These are phyloP conservation scores for Melanerpes aurifrons DNA, from an alignment of 2,113 vertebrate species.

Conservation along the genomic window DNA sequence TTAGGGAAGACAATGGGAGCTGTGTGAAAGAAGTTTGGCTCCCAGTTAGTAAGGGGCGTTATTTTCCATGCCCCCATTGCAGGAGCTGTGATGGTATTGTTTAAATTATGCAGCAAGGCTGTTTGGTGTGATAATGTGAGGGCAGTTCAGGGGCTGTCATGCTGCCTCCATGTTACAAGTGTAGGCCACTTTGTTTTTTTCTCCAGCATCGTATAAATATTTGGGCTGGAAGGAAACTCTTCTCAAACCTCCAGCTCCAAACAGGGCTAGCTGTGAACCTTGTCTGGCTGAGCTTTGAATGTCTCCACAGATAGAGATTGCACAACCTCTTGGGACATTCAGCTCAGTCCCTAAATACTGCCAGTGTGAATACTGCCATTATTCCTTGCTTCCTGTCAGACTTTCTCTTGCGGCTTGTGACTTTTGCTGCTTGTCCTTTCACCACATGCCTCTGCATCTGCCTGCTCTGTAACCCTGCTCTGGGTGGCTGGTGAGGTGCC, in stretches of 20 bases:
- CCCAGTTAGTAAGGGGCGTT: background rate
- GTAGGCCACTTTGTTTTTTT: background rate
- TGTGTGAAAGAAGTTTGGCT: background rate
- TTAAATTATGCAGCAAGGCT: background rate
- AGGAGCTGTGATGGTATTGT: background rate
- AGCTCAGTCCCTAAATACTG: background rate
- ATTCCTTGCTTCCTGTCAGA: background rate
- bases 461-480: background rate
- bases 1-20: background rate
- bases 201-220: conserved; percentile 29
- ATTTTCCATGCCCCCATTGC: background rate
- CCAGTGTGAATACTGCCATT: background rate
- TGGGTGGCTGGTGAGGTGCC: background rate
- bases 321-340: background rate
- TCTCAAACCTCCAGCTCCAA: background rate
- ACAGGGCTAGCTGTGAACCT: background rate
- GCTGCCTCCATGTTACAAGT: background rate
- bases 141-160: background rate
- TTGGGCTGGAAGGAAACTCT: conserved; percentile 20
- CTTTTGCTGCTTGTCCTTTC: background rate
- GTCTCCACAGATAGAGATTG: background rate
- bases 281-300: background rate
- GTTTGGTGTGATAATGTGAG: background rate
- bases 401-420: background rate
- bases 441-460: background rate